These are phyloP conservation scores for Bradypodion ventrale DNA, from an alignment of 2,797 vertebrate species.

Conservation along the genomic window DNA sequence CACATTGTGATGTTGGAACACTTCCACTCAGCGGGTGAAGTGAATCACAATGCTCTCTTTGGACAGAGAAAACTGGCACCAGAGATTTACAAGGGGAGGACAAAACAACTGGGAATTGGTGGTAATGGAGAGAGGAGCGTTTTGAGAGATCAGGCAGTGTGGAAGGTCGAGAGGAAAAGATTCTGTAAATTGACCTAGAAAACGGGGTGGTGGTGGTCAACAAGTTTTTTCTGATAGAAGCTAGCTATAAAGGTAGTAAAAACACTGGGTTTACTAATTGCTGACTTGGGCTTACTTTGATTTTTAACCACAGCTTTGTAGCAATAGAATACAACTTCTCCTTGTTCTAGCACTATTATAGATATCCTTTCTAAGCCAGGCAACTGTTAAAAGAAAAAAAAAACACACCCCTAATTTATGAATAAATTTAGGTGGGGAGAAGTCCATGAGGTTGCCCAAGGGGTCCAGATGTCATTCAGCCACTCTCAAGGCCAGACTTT, in stretches of 20 bases:
- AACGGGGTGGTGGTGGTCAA: not conserved
- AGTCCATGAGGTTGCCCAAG: not conserved
- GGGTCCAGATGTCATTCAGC: not conserved
- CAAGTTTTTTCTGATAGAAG: not conserved
- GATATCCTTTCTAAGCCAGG: too few species aligned
- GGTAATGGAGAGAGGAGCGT: not conserved
- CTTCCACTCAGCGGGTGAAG: not conserved
- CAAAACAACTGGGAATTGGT: not conserved
- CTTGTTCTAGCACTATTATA: not conserved
- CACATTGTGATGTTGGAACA: conserved; percentile 8
- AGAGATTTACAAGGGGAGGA: not conserved
- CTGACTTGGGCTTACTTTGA: not conserved
- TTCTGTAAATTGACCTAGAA: too few species aligned
- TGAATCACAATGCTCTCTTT: not conserved
- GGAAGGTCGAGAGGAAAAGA: not conserved
- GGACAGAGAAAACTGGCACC: not conserved
- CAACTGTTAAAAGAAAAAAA: too few species aligned
- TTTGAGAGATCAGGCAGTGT: not conserved
- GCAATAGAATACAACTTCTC: not conserved
- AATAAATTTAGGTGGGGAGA: too few species aligned
- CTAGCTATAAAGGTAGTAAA: not conserved
- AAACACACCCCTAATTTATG: too few species aligned
- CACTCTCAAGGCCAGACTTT: not conserved
- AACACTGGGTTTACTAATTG: not conserved
- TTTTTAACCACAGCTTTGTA: not conserved